Percentiles rank a stretch among this genome's conserved stretches.
These are phyloP conservation scores for Argentina silus DNA, from an alignment of 2,797 vertebrate species.

Conservation along the genomic window DNA sequence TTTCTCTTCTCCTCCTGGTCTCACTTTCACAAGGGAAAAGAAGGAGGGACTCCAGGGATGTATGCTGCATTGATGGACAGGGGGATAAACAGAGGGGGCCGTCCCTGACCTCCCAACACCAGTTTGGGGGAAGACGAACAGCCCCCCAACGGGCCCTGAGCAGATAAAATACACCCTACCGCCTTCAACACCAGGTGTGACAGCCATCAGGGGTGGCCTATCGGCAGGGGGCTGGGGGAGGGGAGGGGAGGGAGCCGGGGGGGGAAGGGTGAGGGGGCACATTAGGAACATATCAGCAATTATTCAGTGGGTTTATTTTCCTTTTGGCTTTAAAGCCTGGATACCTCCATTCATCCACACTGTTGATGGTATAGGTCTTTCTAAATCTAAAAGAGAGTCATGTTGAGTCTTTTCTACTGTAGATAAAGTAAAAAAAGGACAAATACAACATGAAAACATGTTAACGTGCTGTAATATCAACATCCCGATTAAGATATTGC, in stretches of 20 bases:
- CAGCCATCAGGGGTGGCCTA: constrained; percentile 81
- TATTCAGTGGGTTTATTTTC: constrained; percentile 78
- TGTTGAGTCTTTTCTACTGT: constrained; percentile 57
- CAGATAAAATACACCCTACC: constrained; percentile 81
- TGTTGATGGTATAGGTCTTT: constrained; percentile 59
- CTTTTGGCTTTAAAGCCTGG: constrained; percentile 75
- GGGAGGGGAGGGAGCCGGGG: constrained; percentile 48
- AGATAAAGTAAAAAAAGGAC: constrained; percentile 40
- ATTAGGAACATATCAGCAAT: constrained; percentile 84
- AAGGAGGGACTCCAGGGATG: constrained; percentile 66
- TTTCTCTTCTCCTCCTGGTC: constrained; percentile 2
- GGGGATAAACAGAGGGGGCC: constrained; percentile 75
- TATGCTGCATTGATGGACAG: constrained; percentile 74
- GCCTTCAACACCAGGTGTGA: constrained; percentile 82
- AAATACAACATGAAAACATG: constrained; percentile 52
- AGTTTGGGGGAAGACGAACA: constrained; percentile 74
- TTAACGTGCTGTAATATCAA: constrained; percentile 42
- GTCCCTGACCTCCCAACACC: constrained; percentile 77
- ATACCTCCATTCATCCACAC: constrained; percentile 67
- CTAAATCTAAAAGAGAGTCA: constrained; percentile 57
- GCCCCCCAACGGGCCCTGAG: constrained; percentile 74
- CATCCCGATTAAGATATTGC: constrained; percentile 33
- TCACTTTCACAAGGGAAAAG: constrained; percentile 58
- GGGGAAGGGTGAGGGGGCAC: constrained; percentile 76
- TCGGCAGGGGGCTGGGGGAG: constrained; percentile 71